Evolutionary conservation across 1,140 invertebrate genomes (phyloP), one percentile per base, ranked within the genome.

Genomic region (Latrodectus geometricus): DNA sequence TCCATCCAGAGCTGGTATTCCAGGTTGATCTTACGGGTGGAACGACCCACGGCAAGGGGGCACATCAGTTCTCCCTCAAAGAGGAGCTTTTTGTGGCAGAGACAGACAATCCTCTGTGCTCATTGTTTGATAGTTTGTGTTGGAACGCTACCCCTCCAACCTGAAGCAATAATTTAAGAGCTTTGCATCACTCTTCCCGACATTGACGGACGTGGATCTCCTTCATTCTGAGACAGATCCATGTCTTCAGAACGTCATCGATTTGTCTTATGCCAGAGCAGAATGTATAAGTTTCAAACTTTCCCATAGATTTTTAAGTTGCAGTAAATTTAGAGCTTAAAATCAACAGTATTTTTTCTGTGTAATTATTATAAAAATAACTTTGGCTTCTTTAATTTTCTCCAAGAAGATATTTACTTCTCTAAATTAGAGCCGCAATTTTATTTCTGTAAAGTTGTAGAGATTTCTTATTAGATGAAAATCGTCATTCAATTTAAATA

Each of bases 21-120:
- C 82, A 84, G 82, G 82, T 84, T 84, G 68, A 84, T 69, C 82
- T 70, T 52, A 84, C 35, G 73, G 56, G 82, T 75, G 72, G 82
- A 76, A 84, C 72, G 72, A 76, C 72, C 82, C 82, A 61, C 17
- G 49, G 52, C 72, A 70, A 14, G 23, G 72, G 17, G 17, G 49
- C 35, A 48, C 72, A 49, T 74, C 72, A 48, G 14, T 35, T 52
- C 49, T 74, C 35, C 48, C 20, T 74, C 14, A 15, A 52, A 52
- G 35, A 74, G 9, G 17, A n/a, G 11, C 14, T 15, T 35, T 49
- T 48, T 48, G 76, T 70, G 9, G 23, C 20, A n/a, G 52, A 54
- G 52, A 69, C 68, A 73, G 21, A 23, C 11, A 21, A 61, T 78
- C 61, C n/a, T 70, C 49, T 80, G 66, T 52, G 17, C 48, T 56